These are phyloP conservation scores for Sula dactylatra DNA, from an alignment of 2,113 vertebrate genomes.

Conservation along the genomic window DNA sequence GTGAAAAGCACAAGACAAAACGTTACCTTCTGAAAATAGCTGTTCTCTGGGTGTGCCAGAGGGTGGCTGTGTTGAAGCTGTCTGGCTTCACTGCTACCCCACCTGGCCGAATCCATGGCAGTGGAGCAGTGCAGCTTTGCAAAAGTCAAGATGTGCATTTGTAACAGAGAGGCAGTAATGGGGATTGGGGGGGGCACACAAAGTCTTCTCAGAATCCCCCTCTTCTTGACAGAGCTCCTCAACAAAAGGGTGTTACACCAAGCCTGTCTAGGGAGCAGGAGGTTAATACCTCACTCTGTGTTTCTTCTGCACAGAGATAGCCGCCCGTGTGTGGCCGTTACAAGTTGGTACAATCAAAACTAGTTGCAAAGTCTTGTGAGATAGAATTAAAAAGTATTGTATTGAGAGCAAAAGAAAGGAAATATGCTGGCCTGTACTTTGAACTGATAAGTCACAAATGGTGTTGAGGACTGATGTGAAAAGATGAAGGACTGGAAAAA, in stretches of 20 bases:
- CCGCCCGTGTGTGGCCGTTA: not conserved
- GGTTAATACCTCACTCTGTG: rapidly evolving
- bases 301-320: not conserved
- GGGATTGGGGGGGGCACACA: not conserved
- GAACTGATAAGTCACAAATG: not conserved
- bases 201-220: not conserved
- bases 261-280: not conserved
- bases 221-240: not conserved
- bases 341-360: not conserved
- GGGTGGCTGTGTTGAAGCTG: not conserved
- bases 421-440: not conserved
- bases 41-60: not conserved
- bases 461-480: not conserved
- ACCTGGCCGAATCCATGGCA: not conserved
- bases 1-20: not conserved
- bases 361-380: not conserved
- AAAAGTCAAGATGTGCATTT: not conserved
- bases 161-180: not conserved
- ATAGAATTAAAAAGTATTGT: not conserved
- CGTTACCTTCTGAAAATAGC: not conserved
- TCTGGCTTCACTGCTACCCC: not conserved
- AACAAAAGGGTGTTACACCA: not conserved
- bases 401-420: not conserved
- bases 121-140: not conserved
- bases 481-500: not conserved